phyloP scores from a whole-genome alignment of 2,113 vertebrate species.

The Microcebus jonahi region DNA sequence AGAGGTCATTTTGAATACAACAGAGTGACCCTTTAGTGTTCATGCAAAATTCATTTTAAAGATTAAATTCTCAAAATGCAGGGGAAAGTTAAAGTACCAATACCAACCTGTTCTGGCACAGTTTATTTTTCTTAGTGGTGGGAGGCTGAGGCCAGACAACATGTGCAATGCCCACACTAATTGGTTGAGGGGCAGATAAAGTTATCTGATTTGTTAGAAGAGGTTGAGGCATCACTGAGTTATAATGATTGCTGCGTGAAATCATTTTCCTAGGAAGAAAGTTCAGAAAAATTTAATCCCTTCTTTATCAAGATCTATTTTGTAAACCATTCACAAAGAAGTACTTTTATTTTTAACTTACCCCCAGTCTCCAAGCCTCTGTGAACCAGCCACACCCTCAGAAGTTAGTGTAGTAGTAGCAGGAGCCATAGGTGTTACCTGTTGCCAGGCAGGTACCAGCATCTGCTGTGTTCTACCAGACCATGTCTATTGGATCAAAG shows the following conservation, averaged over 20 bases:
- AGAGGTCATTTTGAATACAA: slow-evolving; percentile 66
- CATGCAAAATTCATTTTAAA: slow-evolving; percentile 56
- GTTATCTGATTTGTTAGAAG: slow-evolving; percentile 97
- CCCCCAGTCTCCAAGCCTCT: slow-evolving; percentile 98
- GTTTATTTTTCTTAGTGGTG: slow-evolving; percentile 93
- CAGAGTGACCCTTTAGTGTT: slow-evolving; percentile 60
- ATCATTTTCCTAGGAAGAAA: slow-evolving; percentile 93
- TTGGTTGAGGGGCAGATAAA: slow-evolving; percentile 96
- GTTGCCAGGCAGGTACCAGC: slow-evolving; percentile 96
- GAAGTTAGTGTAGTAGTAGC: slow-evolving; percentile 91
- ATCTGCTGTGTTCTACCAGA: slow-evolving; percentile 95
- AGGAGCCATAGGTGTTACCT: slow-evolving; percentile 91
- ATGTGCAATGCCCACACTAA: slow-evolving; percentile 98
- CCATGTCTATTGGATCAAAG: slow-evolving; percentile 89
- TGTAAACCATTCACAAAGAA: background rate
- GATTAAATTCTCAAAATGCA: background rate
- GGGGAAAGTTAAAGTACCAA: background rate
- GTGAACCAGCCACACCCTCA: slow-evolving; percentile 94
- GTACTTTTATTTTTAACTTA: slow-evolving; percentile 77
- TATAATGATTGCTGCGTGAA: slow-evolving; percentile 96
- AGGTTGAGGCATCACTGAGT: slow-evolving; percentile 94
- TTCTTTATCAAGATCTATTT: background rate
- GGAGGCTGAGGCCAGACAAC: slow-evolving; percentile 97
- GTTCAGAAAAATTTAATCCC: slow-evolving; percentile 49
- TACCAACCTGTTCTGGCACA: slow-evolving; percentile 94